These are phyloP conservation scores for Callinectes sapidus DNA, from an alignment of 2,888 invertebrate species.

Conservation along the genomic window DNA sequence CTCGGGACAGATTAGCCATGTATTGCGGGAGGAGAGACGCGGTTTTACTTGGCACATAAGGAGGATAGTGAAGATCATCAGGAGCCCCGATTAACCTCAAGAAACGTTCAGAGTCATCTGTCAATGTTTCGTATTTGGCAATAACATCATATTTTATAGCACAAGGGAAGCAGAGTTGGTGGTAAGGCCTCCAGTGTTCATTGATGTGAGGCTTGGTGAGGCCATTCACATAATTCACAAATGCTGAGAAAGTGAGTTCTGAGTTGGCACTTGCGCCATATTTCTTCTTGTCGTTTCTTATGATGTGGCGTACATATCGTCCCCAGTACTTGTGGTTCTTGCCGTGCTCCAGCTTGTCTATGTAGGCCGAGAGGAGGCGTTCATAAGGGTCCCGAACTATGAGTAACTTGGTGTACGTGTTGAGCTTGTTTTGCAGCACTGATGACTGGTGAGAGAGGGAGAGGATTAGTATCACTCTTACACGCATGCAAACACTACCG, in stretches of 20 bases:
- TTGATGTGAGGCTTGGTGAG: slow-evolving; percentile 80
- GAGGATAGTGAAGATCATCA: slow-evolving; percentile 62
- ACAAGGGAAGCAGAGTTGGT: slow-evolving; percentile 90
- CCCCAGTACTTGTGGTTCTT: slow-evolving; percentile 79
- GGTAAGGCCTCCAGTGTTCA: slow-evolving; percentile 92
- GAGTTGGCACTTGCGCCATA: slow-evolving; percentile 80
- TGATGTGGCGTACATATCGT: slow-evolving; percentile 79
- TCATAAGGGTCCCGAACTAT: slow-evolving; percentile 94
- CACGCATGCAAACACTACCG: too few species aligned
- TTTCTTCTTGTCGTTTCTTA: slow-evolving; percentile 74
- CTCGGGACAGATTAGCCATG: slow-evolving; percentile 38
- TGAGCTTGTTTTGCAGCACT: slow-evolving; percentile 82
- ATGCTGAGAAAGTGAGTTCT: slow-evolving; percentile 91
- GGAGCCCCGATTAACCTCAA: slow-evolving; percentile 75
- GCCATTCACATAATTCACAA: slow-evolving; percentile 86
- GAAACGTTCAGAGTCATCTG: slow-evolving; percentile 85
- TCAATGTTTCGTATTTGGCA: slow-evolving; percentile 90
- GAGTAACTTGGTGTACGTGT: slow-evolving; percentile 88
- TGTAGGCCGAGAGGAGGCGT: slow-evolving; percentile 90
- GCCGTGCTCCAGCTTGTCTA: slow-evolving; percentile 85
- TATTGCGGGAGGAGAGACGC: slow-evolving; percentile 34
- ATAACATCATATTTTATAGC: slow-evolving; percentile 90
- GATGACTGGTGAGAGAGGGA: not conserved
- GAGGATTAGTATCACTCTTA: not conserved
- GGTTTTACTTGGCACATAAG: slow-evolving; percentile 46